These are phyloP conservation scores for Agapornis canus DNA, from an alignment of 2,797 vertebrate species.

Conservation along the genomic window DNA sequence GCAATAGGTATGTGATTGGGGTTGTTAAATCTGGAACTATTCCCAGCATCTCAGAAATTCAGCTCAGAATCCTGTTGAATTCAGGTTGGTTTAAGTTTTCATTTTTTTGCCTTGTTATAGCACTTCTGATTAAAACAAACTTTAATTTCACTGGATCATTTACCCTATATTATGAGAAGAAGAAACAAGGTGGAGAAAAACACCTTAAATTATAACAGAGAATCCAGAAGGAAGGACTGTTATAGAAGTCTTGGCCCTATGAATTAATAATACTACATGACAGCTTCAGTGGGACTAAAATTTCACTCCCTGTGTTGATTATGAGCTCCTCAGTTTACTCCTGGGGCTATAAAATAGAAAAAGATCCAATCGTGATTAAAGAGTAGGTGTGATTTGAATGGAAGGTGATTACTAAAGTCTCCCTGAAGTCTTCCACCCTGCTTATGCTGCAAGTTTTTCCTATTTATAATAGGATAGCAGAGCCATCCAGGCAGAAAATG, in stretches of 20 bases:
- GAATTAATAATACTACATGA: constrained; percentile 27
- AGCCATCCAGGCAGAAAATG: constrained; percentile 59
- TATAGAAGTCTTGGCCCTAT: background rate
- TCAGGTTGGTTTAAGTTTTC: background rate
- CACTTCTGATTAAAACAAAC: background rate
- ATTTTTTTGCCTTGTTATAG: background rate
- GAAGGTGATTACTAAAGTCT: constrained; percentile 49
- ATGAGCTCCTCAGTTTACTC: constrained; percentile 17
- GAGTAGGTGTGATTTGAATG: constrained; percentile 51
- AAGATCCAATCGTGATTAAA: constrained; percentile 17
- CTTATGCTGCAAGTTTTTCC: constrained; percentile 19
- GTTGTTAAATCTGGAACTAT: background rate
- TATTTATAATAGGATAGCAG: constrained; percentile 27
- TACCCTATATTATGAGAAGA: background rate
- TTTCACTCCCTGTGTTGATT: constrained; percentile 16
- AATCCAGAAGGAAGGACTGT: background rate
- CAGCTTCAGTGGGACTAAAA: background rate
- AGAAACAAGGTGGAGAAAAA: background rate
- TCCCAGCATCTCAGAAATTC: background rate
- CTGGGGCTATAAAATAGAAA: constrained; percentile 19
- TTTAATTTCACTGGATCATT: background rate
- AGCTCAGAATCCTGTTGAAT: background rate
- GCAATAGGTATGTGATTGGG: background rate
- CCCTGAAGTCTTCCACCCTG: constrained; percentile 17
- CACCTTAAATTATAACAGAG: background rate